Base-by-base conservation (phyloP, 2,113 vertebrate species). In the Calyptommatus sinebrachiatus region DNA sequence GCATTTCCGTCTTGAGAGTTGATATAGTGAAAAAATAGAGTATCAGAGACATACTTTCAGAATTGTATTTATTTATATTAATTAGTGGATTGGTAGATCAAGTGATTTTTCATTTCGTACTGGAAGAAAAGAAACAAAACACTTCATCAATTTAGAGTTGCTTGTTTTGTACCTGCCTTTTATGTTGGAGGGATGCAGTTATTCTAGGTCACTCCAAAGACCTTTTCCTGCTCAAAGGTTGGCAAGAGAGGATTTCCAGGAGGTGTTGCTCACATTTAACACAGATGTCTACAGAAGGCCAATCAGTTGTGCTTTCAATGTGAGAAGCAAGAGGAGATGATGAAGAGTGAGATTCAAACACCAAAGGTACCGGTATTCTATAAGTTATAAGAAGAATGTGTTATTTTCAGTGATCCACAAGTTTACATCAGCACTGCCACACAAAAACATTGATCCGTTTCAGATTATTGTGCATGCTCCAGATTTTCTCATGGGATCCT, bases 221-320 rank as follows among this genome's bases (percentile, higher is more conserved):
- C 69, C 10, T 71, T 86, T 90, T 89, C 65, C 67, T 90, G 53
- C 67, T 62, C 53, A 74, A 63, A 67, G 29, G 18, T 62, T 88
- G 88, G 65, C 29, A 77, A 45, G 87, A 89, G 41, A 83, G 67
- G 66, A 85, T 3, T 11, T 80, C 81, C 89, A 92, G 62, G 28
- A 93, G 71, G 46, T 88, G 88, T 1, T 86, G 81, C 72, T 92
- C 89, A 75, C 93, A 94, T 10, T 0, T 31, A 0, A 0, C 74
- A 75, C 93, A 94, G 73, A 92, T 83, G 46, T 92, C 90, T 82
- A 84, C 72, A 60, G 87, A 88, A 65, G 76, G 85, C 93, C 93
- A 94, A 61, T 82, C 61, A 67, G 76, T 78, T 81, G 86, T 71
- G 9, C 77, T 71, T 28, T 71, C 63, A 18, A 70, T 70, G 81